These are phyloP conservation scores for Rhineura floridana DNA, from an alignment of 2,113 vertebrate genomes.

Conservation along the genomic window DNA sequence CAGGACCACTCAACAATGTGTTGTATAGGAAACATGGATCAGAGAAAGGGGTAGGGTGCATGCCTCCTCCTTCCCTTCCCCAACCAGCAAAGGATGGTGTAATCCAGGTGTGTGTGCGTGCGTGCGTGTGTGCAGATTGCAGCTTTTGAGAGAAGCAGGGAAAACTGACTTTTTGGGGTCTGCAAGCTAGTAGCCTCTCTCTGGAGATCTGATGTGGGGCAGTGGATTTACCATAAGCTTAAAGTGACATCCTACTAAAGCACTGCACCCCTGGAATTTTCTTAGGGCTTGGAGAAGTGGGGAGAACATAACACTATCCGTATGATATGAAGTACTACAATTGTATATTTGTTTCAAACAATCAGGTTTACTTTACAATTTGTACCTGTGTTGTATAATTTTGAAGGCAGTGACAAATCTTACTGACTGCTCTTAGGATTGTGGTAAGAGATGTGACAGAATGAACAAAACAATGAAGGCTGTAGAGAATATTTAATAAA, in stretches of 20 bases:
- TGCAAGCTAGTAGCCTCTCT: background rate
- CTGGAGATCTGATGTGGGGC: background rate
- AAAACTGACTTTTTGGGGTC: background rate
- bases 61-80: background rate
- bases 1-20: background rate
- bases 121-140: no score
- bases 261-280: background rate
- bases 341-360: background rate
- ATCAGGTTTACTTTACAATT: constrained; percentile 44
- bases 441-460: constrained; percentile 19
- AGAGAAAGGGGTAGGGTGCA: background rate
- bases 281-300: background rate
- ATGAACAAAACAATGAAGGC: constrained; percentile 39
- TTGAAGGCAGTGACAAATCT: constrained; percentile 15
- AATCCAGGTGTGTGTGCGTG: background rate
- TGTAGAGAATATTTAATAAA: constrained; percentile 56
- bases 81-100: background rate
- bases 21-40: background rate
- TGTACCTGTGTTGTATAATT: constrained; percentile 29
- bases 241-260: background rate
- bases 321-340: constrained; percentile 16
- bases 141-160: background rate
- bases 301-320: background rate
- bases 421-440: constrained; percentile 38
- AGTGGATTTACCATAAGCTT: background rate